phyloP scores from a whole-genome alignment of 1,140 invertebrate species.

The Gryon sp. region DNA sequence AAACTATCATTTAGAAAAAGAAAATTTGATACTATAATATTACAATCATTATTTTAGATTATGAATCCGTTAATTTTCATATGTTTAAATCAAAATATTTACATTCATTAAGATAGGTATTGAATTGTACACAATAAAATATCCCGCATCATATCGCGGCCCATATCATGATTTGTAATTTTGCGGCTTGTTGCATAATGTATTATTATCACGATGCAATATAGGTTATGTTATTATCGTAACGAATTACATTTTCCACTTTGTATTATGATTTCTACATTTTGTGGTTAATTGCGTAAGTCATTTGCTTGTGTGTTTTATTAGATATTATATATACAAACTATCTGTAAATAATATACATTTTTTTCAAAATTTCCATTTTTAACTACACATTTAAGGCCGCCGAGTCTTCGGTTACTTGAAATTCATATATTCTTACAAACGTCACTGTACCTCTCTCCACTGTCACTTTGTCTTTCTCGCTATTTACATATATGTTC shows the following conservation, averaged over 20 bases:
- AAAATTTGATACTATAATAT: too few species aligned
- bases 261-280: conserved; percentile 14
- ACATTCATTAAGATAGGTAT: not conserved
- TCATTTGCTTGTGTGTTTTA: conserved; percentile 9
- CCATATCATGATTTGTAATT: conserved; percentile 13
- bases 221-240: conserved; percentile 18
- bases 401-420: too few species aligned
- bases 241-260: conserved; percentile 25
- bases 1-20: too few species aligned
- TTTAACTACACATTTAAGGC: too few species aligned
- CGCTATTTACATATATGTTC: too few species aligned
- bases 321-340: conserved; percentile 1
- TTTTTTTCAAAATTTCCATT: too few species aligned
- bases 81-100: not conserved
- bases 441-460: too few species aligned
- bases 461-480: too few species aligned
- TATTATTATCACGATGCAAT: conserved; percentile 24
- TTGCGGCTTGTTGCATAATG: conserved; percentile 23
- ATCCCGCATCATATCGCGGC: not conserved
- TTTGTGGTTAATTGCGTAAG: conserved; percentile 26
- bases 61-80: too few species aligned
- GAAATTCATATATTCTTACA: too few species aligned
- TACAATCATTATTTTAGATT: too few species aligned
- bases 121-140: conserved; percentile 4
- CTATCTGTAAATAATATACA: too few species aligned